phyloP scores from a whole-genome alignment of 2,888 invertebrate genomes.

The Ormyrus thymus region DNA sequence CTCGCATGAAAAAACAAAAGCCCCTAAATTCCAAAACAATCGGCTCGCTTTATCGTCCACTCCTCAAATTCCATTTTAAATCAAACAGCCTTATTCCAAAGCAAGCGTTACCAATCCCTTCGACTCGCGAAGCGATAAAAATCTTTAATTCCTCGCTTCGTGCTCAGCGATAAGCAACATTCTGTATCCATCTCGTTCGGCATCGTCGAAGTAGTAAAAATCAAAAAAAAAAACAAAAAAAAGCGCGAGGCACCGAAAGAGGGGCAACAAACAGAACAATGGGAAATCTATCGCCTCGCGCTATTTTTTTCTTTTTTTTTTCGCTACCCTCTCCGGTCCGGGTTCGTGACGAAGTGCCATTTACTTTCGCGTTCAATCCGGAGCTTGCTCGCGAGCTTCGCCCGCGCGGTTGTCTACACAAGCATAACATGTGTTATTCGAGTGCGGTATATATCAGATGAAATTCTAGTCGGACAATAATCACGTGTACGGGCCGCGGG shows the following conservation, averaged over 20 bases:
- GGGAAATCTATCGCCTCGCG: too few relatives aligned
- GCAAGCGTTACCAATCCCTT: background rate
- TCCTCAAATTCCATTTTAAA: too few relatives aligned
- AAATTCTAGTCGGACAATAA: conserved; percentile 40
- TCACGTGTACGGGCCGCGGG: conserved; percentile 13
- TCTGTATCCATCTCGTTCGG: conserved; percentile 31
- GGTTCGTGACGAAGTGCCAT: conserved; percentile 42
- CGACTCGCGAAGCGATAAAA: conserved; percentile 15
- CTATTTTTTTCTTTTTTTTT: too few relatives aligned
- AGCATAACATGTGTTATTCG: conserved; percentile 33
- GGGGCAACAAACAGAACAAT: too few relatives aligned
- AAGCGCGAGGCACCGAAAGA: too few relatives aligned
- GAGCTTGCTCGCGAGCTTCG: too few relatives aligned
- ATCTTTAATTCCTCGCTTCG: conserved; percentile 39
- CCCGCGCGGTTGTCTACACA: conserved; percentile 21
- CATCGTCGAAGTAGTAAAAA: background rate
- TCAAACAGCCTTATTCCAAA: too few relatives aligned
- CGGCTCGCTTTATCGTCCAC: too few relatives aligned
- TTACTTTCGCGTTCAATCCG: conserved; percentile 31
- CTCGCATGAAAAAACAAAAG: too few relatives aligned
- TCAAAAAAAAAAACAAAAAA: too few relatives aligned
- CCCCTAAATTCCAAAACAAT: too few relatives aligned
- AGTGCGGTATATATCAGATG: conserved; percentile 40
- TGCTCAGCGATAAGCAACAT: conserved; percentile 20
- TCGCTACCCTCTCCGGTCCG: background rate